Evolutionary conservation across 2,797 vertebrate species (phyloP), one percentile per base, ranked within the genome.

Genomic region (Rhyacichthys aspro): DNA sequence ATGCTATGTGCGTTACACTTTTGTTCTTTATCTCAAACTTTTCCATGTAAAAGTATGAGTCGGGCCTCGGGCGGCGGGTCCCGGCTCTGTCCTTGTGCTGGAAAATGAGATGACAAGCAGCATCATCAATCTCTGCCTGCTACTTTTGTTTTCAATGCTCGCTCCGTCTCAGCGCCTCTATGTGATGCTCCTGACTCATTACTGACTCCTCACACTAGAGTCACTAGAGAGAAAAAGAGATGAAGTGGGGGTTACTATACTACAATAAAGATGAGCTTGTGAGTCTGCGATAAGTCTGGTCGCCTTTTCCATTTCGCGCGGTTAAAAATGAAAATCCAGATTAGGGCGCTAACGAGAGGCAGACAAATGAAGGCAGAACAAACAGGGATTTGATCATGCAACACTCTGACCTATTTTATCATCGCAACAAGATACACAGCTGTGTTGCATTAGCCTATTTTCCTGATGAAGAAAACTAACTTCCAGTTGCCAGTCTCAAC

Each of bases 251-350:
- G 10, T 47, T 39, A 45, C 34, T 28, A 44, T 17, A n/a, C 55
- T 57, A 67, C 66, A 61, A 64, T 63, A 68, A 74, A 75, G 84
- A 74, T 49, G 53, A 7, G 68, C 57, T 70, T 63, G 62, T 41
- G 46, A 55, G 38, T 75, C 75, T 72, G 61, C 70, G 60, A 52
- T 79, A 63, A 67, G 60, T 70, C 77, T 66, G 19, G 28, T 61
- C 53, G 28, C 42, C 57, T 74, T 55, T 62, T 71, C 48, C 32
- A 38, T 77, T 82, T 84, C 66, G 71, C 75, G 73, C 65, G 72
- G 44, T 74, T 49, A 78, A 79, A 81, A 78, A 83, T 83, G 57
- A 78, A 86, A 86, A 88, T 87, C 73, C 55, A 74, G 77, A 87
- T 85, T 80, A 71, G 73, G 23, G 55, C 16, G 34, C 83, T 85